Conservation (phyloP, 2,113 vertebrate genomes). For the Gorsachius goisagi region DNA sequence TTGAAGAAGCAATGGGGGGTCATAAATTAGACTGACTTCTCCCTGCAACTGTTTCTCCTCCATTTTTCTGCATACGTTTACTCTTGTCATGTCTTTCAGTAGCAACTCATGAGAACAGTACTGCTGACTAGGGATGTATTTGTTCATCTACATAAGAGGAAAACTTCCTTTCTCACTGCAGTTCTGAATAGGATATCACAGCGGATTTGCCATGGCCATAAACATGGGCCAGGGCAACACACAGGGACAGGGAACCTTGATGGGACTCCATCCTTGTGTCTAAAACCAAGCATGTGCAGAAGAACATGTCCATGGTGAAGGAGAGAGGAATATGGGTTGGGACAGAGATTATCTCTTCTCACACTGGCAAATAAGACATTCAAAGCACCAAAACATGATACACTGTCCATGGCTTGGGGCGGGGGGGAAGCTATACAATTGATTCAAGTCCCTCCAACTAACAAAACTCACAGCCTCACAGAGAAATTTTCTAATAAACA, state of each 20-base stretch:
- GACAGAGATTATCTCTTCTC: background rate
- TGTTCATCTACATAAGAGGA: background rate
- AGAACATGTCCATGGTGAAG: background rate
- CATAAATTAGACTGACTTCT: conserved; percentile 47
- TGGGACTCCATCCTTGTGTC: background rate
- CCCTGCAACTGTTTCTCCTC: conserved; percentile 4
- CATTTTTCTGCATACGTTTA: conserved; percentile 37
- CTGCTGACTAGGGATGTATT: background rate
- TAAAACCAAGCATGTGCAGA: background rate
- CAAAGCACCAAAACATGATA: background rate
- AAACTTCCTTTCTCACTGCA: background rate
- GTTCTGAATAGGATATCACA: background rate
- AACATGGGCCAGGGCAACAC: background rate
- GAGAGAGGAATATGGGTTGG: background rate
- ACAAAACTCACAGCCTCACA: conserved; percentile 23
- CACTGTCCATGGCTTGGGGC: background rate
- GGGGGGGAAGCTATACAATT: background rate
- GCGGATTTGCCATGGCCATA: background rate
- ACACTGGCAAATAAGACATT: background rate
- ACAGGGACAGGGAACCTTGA: background rate
- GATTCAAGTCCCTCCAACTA: conserved; percentile 43
- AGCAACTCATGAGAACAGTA: background rate
- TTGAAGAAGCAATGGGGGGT: conserved; percentile 25
- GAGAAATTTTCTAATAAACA: conserved; percentile 65
- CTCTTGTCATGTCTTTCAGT: background rate